A percentile compares a stretch with the other conserved stretches of the same genome.
These are phyloP conservation scores for Pammene aurita DNA, from an alignment of 2,888 invertebrate genomes.

Conservation along the genomic window DNA sequence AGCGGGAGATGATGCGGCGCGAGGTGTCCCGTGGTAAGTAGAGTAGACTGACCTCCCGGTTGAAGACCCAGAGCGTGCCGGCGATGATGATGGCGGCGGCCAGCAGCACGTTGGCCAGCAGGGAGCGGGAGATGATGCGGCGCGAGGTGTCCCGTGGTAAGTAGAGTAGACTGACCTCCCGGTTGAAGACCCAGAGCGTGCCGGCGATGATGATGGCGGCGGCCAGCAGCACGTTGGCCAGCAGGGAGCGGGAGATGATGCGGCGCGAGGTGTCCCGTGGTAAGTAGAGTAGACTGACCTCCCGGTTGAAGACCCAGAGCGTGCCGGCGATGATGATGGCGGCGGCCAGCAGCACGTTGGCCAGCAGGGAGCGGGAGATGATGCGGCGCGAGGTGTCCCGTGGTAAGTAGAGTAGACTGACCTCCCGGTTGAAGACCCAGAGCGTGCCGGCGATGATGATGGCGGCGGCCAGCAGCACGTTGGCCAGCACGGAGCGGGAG, in stretches of 20 bases:
- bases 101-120: conserved; percentile 95
- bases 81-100: conserved; percentile 97
- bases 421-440: conserved; percentile 99
- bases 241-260: conserved; percentile 70
- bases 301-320: conserved; percentile 98
- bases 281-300: too few relatives aligned
- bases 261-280: too few relatives aligned
- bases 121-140: conserved; percentile 44
- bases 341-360: conserved; percentile 96
- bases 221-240: conserved; percentile 95
- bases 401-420: too few relatives aligned
- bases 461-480: conserved; percentile 95
- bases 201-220: conserved; percentile 98
- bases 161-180: conserved; percentile 94
- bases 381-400: too few relatives aligned
- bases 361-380: conserved; percentile 81
- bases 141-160: too few relatives aligned
- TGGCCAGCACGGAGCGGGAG: conserved; percentile 85
- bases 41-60: conserved; percentile 94
- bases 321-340: conserved; percentile 98
- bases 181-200: conserved; percentile 98
- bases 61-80: conserved; percentile 99
- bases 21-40: too few relatives aligned
- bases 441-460: conserved; percentile 98
- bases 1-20: too few relatives aligned